These are phyloP conservation scores for Henricia sp. DNA, from an alignment of 53 echinoderm and acorn worm species.

Conservation along the genomic window DNA sequence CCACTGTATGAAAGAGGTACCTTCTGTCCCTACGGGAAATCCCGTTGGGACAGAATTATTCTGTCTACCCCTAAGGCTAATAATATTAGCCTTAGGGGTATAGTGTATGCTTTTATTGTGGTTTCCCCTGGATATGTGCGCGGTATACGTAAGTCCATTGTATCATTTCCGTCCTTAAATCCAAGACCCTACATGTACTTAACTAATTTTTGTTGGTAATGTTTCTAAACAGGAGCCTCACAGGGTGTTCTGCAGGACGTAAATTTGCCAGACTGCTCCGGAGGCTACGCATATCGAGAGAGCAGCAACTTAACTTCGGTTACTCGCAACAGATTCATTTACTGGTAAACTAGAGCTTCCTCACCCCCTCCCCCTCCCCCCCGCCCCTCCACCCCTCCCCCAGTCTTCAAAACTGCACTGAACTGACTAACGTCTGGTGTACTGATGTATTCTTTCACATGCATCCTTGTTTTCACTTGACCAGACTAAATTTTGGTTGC, in stretches of 20 bases:
- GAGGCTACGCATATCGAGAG: slow-evolving; percentile 81
- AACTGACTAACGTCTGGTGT: too few species aligned
- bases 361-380: too few species aligned
- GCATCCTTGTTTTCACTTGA: too few species aligned
- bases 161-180: neutral
- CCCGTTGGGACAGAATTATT: neutral
- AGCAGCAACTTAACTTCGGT: slow-evolving; percentile 62
- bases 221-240: slow-evolving; percentile 68
- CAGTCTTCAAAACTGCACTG: too few species aligned
- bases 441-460: too few species aligned
- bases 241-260: slow-evolving; percentile 94
- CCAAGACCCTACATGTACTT: neutral
- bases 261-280: slow-evolving; percentile 85
- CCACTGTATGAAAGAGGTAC: too few species aligned
- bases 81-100: too few species aligned
- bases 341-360: slow-evolving; percentile 83
- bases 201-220: neutral
- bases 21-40: too few species aligned
- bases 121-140: neutral
- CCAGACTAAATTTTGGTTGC: too few species aligned
- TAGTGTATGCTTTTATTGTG: neutral
- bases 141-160: neutral
- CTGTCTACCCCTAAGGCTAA: neutral
- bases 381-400: too few species aligned
- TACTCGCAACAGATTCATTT: slow-evolving; percentile 79